A percentile compares a stretch with the other conserved stretches of the same genome.
Conservation (phyloP, 1,140 invertebrate genomes). For the Neodiprion virginianus region DNA sequence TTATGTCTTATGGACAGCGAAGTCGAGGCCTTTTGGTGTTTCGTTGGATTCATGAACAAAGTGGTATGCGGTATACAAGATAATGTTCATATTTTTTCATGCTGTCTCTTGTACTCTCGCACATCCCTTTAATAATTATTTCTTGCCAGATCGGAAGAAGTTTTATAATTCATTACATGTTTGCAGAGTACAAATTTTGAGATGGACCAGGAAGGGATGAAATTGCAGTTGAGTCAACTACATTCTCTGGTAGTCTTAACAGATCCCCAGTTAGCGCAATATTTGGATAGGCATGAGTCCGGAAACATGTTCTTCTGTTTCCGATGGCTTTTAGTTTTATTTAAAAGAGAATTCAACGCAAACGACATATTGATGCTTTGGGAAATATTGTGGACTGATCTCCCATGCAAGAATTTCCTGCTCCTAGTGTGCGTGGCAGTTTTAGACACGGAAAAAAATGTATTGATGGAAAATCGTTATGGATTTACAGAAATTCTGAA, state of each 20-base stretch:
- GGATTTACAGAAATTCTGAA: constrained; percentile 97
- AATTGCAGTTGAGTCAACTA: constrained; percentile 87
- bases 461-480: constrained; percentile 88
- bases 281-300: constrained; percentile 90
- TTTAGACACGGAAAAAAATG: constrained; percentile 84
- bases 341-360: constrained; percentile 81
- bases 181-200: constrained; percentile 93
- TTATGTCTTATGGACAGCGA: constrained; percentile 90
- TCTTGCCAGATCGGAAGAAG: constrained; percentile 8
- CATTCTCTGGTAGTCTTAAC: constrained; percentile 81
- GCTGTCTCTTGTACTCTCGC: constrained; percentile 18
- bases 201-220: constrained; percentile 97
- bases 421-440: constrained; percentile 90
- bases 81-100: constrained; percentile 21
- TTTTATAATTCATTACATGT: constrained; percentile 11
- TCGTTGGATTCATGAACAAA: constrained; percentile 97
- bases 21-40: constrained; percentile 98
- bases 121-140: constrained; percentile 12
- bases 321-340: constrained; percentile 86
- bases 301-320: constrained; percentile 99
- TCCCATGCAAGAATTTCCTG: constrained; percentile 95
- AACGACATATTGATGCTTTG: constrained; percentile 79
- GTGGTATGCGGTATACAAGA: constrained; percentile 70
- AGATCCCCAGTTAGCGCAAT: constrained; percentile 84
- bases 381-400: constrained; percentile 89